Evolutionary conservation across 2,888 invertebrate genomes (phyloP), one percentile per base, ranked within the genome.

Genomic region (Elysia crispata): DNA sequence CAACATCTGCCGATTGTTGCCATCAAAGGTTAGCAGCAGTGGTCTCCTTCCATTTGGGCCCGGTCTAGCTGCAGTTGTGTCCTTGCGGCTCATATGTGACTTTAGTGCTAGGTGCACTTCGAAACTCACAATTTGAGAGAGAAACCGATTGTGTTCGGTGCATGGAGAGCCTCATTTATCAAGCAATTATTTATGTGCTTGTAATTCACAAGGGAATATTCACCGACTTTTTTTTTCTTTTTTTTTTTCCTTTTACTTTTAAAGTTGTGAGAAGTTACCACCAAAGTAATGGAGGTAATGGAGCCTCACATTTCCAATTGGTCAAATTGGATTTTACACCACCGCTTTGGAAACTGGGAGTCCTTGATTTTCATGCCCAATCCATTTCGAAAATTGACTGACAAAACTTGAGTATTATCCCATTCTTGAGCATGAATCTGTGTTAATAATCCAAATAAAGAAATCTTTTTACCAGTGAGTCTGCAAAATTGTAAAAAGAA

Each of bases 1-100:
- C 74, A 89, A 80, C 88, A 89, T 89, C 79, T 87, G 88, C 77
- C 89, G 86, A 83, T 88, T 88, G 77, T 87, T 87, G 50, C 88
- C 89, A 66, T 84, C 86, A 81, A 86, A 87, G 54, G 89, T 86
- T 60, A 85, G 80, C 76, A 88, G 84, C 69, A 87, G 86, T 70
- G 87, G 87, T 54, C 86, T 83, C 81, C 86, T 79, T 74, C 84
- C 83, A 41, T 79, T 79, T 49, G 81, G 77, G 64, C 79, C 73
- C 69, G 74, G 79, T 74, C 73, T 79, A 57, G 78, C 82, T 6
- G 76, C 76, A 41, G 5, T 41, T 1, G 25, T 25, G 30, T 83
- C 81, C 76, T 78, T 80, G 66, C 85, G 85, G 76, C 83, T 85
- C 86, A 86, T 86, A 82, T n/a, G 79, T 41, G 41, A 41, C 73